Conservation (phyloP, 64 coral and sea anemone genomes). For the Cladopsammia gracilis region DNA sequence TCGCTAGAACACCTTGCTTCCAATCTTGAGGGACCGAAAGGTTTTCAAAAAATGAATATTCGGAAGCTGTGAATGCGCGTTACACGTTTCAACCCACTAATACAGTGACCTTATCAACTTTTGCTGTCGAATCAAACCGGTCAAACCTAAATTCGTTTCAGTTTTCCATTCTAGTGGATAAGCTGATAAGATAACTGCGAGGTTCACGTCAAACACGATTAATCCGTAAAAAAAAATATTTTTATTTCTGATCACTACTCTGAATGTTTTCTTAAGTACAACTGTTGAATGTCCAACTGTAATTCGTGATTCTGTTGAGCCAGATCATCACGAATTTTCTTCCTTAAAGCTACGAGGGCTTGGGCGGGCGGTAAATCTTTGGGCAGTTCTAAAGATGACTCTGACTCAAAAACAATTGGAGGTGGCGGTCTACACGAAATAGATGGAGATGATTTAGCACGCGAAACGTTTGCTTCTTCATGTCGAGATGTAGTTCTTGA, state of each 20-base stretch:
- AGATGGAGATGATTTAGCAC: slow-evolving; percentile 29
- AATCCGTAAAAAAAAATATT: no score
- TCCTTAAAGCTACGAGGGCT: slow-evolving; percentile 76
- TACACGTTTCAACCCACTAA: no score
- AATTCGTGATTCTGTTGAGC: slow-evolving; percentile 79
- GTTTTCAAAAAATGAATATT: no score
- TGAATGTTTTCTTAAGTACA: slow-evolving; percentile 82
- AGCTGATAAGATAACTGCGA: no score
- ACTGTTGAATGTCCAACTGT: slow-evolving; percentile 89
- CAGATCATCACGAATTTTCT: slow-evolving; percentile 85
- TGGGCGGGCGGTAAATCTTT: slow-evolving; percentile 80
- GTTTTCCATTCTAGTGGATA: no score
- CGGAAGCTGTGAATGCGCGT: no score
- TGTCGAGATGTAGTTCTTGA: neutral
- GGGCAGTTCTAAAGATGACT: slow-evolving; percentile 69
- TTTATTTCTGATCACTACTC: neutral
- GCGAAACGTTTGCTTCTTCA: neutral
- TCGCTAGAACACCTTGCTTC: no score
- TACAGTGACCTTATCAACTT: no score
- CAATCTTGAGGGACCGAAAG: no score
- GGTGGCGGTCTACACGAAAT: neutral
- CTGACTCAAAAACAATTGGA: slow-evolving; percentile 39
- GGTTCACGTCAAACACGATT: no score
- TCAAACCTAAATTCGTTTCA: no score
- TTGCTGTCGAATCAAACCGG: no score